A percentile compares a stretch with the other conserved stretches of the same genome.
Conservation (phyloP, 2,888 invertebrate genomes). For the Cephus spinipes region DNA sequence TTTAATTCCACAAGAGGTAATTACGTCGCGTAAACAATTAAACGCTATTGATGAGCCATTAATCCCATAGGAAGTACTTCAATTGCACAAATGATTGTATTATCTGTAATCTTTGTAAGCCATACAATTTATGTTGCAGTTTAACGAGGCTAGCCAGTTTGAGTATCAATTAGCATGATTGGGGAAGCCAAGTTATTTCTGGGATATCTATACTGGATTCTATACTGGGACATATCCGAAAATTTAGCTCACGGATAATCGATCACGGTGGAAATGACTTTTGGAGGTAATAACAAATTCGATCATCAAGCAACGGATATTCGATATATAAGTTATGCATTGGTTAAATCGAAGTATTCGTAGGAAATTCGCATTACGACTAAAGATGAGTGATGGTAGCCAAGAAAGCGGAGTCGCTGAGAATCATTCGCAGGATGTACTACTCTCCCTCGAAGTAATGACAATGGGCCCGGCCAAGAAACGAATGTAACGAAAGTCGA, state of each 20-base stretch:
- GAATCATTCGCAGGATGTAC: too few relatives aligned
- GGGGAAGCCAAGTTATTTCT: not conserved
- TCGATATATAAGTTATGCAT: constrained; percentile 2
- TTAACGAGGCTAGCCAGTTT: too few relatives aligned
- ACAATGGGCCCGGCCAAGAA: too few relatives aligned
- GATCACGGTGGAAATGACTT: not conserved
- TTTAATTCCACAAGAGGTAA: not conserved
- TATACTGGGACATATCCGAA: not conserved
- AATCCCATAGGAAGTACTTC: not conserved
- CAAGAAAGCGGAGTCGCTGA: not conserved
- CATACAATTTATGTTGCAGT: too few relatives aligned
- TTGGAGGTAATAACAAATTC: not conserved
- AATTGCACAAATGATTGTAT: too few relatives aligned
- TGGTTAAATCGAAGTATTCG: constrained; percentile 3
- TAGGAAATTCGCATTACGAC: not conserved
- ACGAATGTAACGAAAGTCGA: too few relatives aligned
- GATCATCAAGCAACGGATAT: not conserved
- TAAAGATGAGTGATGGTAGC: not conserved
- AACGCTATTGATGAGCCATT: not conserved
- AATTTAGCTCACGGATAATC: not conserved
- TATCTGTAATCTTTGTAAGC: too few relatives aligned
- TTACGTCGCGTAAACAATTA: not conserved
- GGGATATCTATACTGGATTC: too few relatives aligned
- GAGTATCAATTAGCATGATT: not conserved
- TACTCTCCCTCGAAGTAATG: too few relatives aligned